Conservation (phyloP, 1,140 invertebrate species). For the Arctopsyche grandis region DNA sequence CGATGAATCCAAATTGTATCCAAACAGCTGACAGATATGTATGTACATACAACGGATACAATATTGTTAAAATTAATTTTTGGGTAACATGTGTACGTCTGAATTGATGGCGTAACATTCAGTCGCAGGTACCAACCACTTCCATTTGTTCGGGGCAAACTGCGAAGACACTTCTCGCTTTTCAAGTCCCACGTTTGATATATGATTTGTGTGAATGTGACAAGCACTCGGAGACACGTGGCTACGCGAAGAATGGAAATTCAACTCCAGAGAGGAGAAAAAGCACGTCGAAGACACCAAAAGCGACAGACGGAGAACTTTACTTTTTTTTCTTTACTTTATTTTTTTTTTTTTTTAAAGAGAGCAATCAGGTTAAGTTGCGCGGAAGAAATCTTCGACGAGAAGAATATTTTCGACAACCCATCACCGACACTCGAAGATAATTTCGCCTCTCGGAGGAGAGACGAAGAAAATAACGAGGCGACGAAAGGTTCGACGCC, state of each 20-base stretch:
- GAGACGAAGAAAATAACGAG: not conserved
- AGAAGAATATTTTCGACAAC: not conserved
- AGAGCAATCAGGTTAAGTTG: constrained; percentile 6
- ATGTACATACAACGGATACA: too few relatives aligned
- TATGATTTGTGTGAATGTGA: constrained; percentile 24
- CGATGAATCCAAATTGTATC: too few relatives aligned
- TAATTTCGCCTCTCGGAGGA: not conserved
- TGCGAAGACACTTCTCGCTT: not conserved
- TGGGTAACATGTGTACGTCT: not conserved
- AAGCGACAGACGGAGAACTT: not conserved
- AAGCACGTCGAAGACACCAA: constrained; percentile 12
- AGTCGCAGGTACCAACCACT: not conserved
- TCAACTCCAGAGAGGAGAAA: not conserved
- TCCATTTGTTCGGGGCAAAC: not conserved
- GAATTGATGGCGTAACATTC: not conserved
- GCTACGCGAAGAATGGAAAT: not conserved
- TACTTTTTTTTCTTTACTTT: too few relatives aligned
- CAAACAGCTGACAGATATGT: too few relatives aligned
- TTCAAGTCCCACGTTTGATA: constrained; percentile 21
- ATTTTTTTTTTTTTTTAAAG: not conserved
- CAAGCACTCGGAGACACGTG: constrained; percentile 10
- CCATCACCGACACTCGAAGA: not conserved
- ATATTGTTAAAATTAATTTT: too few relatives aligned
- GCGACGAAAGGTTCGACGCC: not conserved
- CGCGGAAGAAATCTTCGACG: not conserved